A percentile compares a stretch with the other conserved stretches of the same genome.
Conservation (phyloP, 2,888 invertebrate genomes). For the Salpingus planirostris region DNA sequence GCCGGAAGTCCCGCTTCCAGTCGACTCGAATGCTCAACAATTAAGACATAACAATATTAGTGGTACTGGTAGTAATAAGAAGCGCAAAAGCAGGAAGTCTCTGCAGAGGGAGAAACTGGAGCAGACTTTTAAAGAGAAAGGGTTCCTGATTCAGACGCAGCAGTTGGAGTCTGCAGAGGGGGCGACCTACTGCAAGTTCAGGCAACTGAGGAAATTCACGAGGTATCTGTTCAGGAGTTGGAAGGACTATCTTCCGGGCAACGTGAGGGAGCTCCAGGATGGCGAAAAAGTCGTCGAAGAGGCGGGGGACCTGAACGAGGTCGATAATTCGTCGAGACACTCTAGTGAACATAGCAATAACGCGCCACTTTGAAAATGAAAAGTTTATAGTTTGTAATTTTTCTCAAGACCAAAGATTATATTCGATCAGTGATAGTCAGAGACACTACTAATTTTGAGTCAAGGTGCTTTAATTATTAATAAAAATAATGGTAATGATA, state of each 20-base stretch:
- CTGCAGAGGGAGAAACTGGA: slow-evolving; percentile 79
- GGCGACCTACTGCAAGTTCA: slow-evolving; percentile 87
- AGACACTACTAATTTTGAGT: too few species aligned
- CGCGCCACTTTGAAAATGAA: slow-evolving; percentile 10
- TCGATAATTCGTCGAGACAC: slow-evolving; percentile 23
- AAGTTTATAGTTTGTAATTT: too few species aligned
- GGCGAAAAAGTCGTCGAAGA: slow-evolving; percentile 23
- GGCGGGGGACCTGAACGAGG: slow-evolving; percentile 12
- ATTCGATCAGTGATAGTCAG: too few species aligned
- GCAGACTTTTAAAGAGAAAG: slow-evolving; percentile 87
- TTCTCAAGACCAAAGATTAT: slow-evolving; percentile 12
- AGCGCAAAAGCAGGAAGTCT: slow-evolving; percentile 73
- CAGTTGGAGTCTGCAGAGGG: slow-evolving; percentile 88
- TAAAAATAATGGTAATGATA: too few species aligned
- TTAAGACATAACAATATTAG: slow-evolving; percentile 31
- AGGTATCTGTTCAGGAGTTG: slow-evolving; percentile 85
- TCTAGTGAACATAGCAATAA: slow-evolving; percentile 22
- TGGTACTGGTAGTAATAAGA: too few species aligned
- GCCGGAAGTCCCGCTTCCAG: slow-evolving; percentile 30
- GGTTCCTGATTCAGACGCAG: slow-evolving; percentile 87
- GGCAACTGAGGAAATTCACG: slow-evolving; percentile 84
- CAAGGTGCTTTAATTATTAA: too few species aligned
- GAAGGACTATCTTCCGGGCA: slow-evolving; percentile 84
- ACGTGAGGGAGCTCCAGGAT: slow-evolving; percentile 34
- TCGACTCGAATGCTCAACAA: slow-evolving; percentile 10